These are phyloP conservation scores for Melanchra persicariae DNA, from an alignment of 2,888 invertebrate genomes.

Conservation along the genomic window DNA sequence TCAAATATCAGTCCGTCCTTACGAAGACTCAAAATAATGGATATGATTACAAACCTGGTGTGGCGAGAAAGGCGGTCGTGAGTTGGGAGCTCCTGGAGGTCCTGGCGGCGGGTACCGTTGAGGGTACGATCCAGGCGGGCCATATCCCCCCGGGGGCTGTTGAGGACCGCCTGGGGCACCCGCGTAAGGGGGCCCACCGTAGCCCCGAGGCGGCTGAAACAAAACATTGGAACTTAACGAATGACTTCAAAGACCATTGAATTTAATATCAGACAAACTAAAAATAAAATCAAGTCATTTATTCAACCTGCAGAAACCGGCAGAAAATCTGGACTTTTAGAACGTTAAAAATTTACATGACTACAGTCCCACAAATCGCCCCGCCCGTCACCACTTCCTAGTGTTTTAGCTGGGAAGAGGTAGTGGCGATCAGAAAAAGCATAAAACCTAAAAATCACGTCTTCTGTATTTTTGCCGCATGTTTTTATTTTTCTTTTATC, in stretches of 20 bases:
- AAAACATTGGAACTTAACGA: slow-evolving; percentile 35
- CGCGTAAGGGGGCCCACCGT: slow-evolving; percentile 89
- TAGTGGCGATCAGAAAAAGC: background rate
- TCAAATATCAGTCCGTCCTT: background rate
- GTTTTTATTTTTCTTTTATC: too few species aligned
- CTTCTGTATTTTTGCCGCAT: background rate
- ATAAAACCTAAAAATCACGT: background rate
- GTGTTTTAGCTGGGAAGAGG: too few species aligned
- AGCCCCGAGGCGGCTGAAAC: slow-evolving; percentile 86
- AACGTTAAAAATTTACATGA: too few species aligned
- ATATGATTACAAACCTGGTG: slow-evolving; percentile 81
- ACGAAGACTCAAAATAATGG: background rate
- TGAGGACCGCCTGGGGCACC: slow-evolving; percentile 87
- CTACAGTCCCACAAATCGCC: too few species aligned
- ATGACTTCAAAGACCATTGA: slow-evolving; percentile 2
- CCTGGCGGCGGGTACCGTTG: slow-evolving; percentile 89
- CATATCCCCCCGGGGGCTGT: slow-evolving; percentile 87
- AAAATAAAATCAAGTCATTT: too few species aligned
- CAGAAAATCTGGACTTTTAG: background rate
- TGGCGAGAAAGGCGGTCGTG: slow-evolving; percentile 87
- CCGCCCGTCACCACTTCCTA: too few species aligned
- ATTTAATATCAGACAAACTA: background rate
- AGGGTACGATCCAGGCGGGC: slow-evolving; percentile 91
- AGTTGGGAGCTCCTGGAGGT: slow-evolving; percentile 85
- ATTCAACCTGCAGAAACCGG: too few species aligned